These are phyloP conservation scores for Zeuzera pyrina DNA, from an alignment of 2,888 invertebrate species.

Conservation along the genomic window DNA sequence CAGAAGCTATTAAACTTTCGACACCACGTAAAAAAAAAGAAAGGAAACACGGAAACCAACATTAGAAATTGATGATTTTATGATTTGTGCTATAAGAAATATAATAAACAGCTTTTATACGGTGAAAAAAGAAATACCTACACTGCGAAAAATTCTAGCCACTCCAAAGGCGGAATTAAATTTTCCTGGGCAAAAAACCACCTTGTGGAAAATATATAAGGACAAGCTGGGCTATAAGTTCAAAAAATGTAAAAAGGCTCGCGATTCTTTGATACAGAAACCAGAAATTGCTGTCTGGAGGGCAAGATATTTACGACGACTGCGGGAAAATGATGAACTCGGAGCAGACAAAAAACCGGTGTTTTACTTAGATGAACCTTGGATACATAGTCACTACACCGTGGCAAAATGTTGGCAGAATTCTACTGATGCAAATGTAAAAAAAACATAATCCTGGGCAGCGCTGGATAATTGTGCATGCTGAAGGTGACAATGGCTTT, in stretches of 20 bases:
- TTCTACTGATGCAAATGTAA: slow-evolving; percentile 2
- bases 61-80: no score
- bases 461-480: slow-evolving; percentile 1
- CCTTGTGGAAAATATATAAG: slow-evolving; percentile 11
- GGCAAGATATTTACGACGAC: slow-evolving; percentile 17
- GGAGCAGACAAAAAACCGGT: slow-evolving; percentile 19
- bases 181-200: slow-evolving; percentile 14
- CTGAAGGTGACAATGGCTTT: slow-evolving; percentile 1
- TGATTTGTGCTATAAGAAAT: no score
- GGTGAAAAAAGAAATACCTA: slow-evolving; percentile 2
- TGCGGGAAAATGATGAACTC: slow-evolving; percentile 17
- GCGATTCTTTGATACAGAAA: slow-evolving; percentile 14
- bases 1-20: no score
- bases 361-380: slow-evolving; percentile 9
- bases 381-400: slow-evolving; percentile 4
- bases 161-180: slow-evolving; percentile 14
- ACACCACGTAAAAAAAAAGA: no score
- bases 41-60: no score
- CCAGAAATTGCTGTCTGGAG: slow-evolving; percentile 21
- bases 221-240: slow-evolving; percentile 15
- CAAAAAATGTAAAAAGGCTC: slow-evolving; percentile 14
- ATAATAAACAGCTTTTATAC: not conserved
- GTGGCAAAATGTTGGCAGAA: slow-evolving; percentile 1
- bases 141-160: slow-evolving; percentile 14
- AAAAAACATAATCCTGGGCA: not conserved